Evolutionary conservation across 1,140 invertebrate species (phyloP).

Genomic region (Neodiprion pinetum): DNA sequence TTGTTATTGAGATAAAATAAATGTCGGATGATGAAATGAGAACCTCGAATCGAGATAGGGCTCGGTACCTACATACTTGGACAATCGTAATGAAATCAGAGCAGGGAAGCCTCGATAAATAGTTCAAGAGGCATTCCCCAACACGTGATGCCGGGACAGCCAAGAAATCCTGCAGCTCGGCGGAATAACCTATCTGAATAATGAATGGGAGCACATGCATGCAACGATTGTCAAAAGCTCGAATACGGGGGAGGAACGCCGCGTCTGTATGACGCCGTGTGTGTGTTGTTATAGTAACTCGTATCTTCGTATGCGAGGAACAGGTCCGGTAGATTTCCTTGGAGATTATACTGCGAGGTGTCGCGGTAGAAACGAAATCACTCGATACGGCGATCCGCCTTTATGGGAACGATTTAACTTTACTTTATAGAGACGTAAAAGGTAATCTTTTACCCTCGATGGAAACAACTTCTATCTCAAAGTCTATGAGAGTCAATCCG

Average conservation of each 20-base stretch:
- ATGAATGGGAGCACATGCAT: slow-evolving; percentile 11
- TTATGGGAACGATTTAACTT: slow-evolving; percentile 2
- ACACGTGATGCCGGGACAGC: slow-evolving; percentile 9
- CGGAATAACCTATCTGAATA: slow-evolving; percentile 15
- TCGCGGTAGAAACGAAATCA: not conserved
- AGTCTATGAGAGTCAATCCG: no score
- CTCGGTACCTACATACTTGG: slow-evolving; percentile 7
- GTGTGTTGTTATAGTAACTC: not conserved
- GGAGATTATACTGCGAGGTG: slow-evolving; percentile 1
- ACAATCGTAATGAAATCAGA: slow-evolving; percentile 18
- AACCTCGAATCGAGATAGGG: not conserved
- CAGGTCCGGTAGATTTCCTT: slow-evolving; percentile 16
- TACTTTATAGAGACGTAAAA: slow-evolving; percentile 4
- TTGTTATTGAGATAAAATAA: not conserved
- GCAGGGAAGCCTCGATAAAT: slow-evolving; percentile 10
- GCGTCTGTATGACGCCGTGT: not conserved
- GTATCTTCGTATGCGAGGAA: not conserved
- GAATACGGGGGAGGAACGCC: not conserved
- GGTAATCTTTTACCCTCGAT: not conserved
- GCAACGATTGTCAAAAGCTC: slow-evolving; percentile 10
- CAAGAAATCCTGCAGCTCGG: not conserved
- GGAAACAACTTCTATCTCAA: no score
- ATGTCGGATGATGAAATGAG: slow-evolving; percentile 1
- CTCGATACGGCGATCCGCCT: not conserved
- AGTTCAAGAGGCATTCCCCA: slow-evolving; percentile 10